Evolutionary conservation across 2,113 vertebrate species (phyloP).

Genomic region (Plecotus auritus): DNA sequence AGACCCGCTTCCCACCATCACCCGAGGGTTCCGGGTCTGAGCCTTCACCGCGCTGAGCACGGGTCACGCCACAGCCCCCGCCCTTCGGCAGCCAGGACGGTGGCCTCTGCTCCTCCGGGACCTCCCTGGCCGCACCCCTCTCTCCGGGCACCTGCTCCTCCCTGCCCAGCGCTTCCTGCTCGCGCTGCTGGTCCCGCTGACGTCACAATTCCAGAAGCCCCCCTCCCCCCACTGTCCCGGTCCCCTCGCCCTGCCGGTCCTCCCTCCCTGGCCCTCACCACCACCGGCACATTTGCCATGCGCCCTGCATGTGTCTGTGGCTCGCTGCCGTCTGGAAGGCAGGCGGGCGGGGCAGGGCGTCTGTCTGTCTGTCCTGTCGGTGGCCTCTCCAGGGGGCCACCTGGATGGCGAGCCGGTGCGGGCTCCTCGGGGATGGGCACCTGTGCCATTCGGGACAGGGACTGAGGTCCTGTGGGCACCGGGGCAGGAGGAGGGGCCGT

Average conservation of each 20-base stretch:
- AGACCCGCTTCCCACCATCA: too few relatives aligned
- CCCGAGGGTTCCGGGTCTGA: neutral
- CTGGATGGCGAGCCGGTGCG: too few relatives aligned
- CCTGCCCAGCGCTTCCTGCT: neutral
- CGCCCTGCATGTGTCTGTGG: rapidly evolving
- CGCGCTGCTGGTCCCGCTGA: neutral
- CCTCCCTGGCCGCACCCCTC: too few relatives aligned
- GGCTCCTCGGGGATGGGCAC: neutral
- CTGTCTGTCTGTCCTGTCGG: too few relatives aligned
- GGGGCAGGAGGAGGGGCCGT: neutral
- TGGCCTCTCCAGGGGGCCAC: too few relatives aligned
- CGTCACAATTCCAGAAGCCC: neutral
- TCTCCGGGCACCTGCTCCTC: too few relatives aligned
- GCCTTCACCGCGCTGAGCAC: neutral
- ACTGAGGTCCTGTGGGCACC: neutral
- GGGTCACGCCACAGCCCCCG: rapidly evolving
- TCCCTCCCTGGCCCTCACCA: neutral
- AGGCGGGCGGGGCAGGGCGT: too few relatives aligned
- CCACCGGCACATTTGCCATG: neutral
- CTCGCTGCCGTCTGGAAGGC: neutral
- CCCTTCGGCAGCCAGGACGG: rapidly evolving
- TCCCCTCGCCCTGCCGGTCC: neutral
- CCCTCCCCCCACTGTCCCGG: neutral
- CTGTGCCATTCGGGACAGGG: neutral
- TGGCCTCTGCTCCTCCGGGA: neutral